Base-by-base conservation (phyloP, 1,140 invertebrate genomes). In the Heterodera schachtii region DNA sequence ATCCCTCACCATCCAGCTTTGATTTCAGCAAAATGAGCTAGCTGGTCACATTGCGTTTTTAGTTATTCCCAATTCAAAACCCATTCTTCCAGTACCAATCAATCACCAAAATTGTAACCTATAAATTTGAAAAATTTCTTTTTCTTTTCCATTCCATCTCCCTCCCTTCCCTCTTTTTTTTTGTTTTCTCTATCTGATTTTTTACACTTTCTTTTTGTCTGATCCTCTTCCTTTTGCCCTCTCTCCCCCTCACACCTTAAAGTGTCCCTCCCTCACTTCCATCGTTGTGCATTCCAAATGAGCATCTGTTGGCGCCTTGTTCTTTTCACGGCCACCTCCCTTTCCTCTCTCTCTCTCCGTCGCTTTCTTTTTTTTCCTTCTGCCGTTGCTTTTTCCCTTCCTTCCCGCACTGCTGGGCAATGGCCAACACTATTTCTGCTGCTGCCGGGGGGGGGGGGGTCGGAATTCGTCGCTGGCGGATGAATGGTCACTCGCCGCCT, bases 251-350 rank as follows among this genome's bases (percentile, higher is more conserved):
- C 69, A 71, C 57, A 41, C 69, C 69, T 46, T 43, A 9, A 71
- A 71, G 69, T 71, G 69, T 31, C 69, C 69, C 69, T n/a, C 69
- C 21, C 69, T n/a, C 69, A n/a, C 69, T 13, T 11, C 21, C 21
- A 9, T 43, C 69, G 8, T 71, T 31, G 69, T 71, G 69, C 69
- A 71, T 71, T 69, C 67, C 67, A 71, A 71, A 71, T 71, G 69
- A 71, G 69, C 69, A 71, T 71, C 69, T 71, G 31, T 31, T 31
- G 69, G 69, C 69, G n/a, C 69, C 31, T 41, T 46, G 31, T 31
- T 6, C 41, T 71, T 71, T 71, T 71, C 44, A 71, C 69, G 69
- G 69, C 69, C 19, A 71, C 19, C 41, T 19, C 67, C 67, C 67
- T 11, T 11, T 11, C 49, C 49, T 11, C 49, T 52, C 49, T 9